Evolutionary conservation across 2,888 invertebrate species (phyloP).

Genomic region (Amblyjoppa proteus): DNA sequence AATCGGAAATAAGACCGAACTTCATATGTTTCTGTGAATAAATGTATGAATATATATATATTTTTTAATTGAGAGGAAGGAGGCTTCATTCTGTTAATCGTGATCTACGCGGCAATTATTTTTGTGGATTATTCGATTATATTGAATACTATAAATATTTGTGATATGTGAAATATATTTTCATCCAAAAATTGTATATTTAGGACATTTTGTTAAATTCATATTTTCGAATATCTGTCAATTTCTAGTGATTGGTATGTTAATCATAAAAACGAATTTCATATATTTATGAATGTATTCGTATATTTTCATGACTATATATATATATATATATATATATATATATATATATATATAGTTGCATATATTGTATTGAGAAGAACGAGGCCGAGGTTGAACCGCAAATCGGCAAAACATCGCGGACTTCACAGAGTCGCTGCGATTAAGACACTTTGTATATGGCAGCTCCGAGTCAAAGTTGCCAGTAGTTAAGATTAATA

Average conservation of each 20-base stretch:
- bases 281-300: no score
- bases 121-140: neutral
- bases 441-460: conserved; percentile 14
- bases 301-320: no score
- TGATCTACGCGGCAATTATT: conserved; percentile 9
- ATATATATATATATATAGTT: no score
- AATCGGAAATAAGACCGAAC: no score
- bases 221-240: no score
- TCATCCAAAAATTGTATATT: neutral
- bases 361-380: neutral
- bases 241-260: neutral
- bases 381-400: neutral
- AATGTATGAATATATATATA: no score
- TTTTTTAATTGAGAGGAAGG: no score
- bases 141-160: no score
- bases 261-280: neutral
- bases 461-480: conserved; percentile 3
- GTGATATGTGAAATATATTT: no score
- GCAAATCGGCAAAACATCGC: neutral
- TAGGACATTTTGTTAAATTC: neutral
- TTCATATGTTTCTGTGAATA: no score
- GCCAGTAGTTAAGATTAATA: conserved; percentile 15
- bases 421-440: neutral
- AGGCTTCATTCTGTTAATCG: conserved; percentile 44
- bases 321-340: no score